These are phyloP conservation scores for Dilophus febrilis DNA, from an alignment of 2,888 invertebrate genomes.

Conservation along the genomic window DNA sequence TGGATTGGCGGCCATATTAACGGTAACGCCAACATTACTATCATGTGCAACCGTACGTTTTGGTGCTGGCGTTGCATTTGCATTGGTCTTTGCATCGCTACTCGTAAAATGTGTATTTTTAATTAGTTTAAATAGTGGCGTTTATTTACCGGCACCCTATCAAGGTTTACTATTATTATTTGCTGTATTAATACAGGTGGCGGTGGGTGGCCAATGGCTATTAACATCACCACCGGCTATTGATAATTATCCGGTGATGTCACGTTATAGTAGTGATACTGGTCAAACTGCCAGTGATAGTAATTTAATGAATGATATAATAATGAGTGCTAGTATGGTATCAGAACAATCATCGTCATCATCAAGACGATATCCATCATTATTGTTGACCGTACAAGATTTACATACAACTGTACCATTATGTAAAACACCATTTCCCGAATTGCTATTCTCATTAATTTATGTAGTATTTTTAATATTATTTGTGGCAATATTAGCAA, in stretches of 20 bases:
- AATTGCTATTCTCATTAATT: conserved; percentile 58
- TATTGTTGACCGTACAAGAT: conserved; percentile 26
- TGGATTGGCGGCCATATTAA: conserved; percentile 58
- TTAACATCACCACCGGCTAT: conserved; percentile 58
- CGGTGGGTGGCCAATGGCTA: conserved; percentile 70
- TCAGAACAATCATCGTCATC: conserved; percentile 6
- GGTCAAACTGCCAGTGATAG: conserved; percentile 15
- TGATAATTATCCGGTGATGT: conserved; percentile 30
- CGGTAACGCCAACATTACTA: conserved; percentile 58
- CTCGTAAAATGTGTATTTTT: conserved; percentile 89
- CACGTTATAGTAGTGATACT: conserved; percentile 19
- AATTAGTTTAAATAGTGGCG: conserved; percentile 76
- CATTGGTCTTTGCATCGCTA: conserved; percentile 76
- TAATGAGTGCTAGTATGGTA: not conserved
- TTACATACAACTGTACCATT: conserved; percentile 24
- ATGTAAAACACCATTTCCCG: conserved; percentile 51
- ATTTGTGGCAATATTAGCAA: conserved; percentile 68
- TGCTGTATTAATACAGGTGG: conserved; percentile 78
- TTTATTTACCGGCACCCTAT: conserved; percentile 83
- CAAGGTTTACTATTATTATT: conserved; percentile 79
- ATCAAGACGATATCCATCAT: conserved; percentile 26
- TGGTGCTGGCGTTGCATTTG: conserved; percentile 65
- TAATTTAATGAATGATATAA: too few relatives aligned
- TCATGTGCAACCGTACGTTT: conserved; percentile 70
- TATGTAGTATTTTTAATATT: conserved; percentile 73